Evolutionary conservation across 1,140 invertebrate genomes (phyloP), one percentile per base, ranked within the genome.

Genomic region (Oreohelix idahoensis): DNA sequence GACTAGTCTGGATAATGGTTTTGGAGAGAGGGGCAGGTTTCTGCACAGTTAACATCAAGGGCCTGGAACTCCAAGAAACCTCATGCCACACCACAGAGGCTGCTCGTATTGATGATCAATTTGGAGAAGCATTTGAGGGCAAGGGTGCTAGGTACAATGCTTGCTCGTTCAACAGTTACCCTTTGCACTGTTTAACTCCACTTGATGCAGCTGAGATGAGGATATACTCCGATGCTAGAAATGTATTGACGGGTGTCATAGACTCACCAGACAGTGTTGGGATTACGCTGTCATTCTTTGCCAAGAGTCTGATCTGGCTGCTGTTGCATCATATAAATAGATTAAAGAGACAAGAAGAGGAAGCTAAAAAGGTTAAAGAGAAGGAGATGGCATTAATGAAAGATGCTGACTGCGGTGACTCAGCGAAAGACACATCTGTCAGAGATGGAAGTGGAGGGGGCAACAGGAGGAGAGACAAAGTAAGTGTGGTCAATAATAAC

Each of bases 21-120:
- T 83, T 93, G 42, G 93, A 94, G 86, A 80, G 90, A 58, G 93
- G 93, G 0, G 89, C 88, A 73, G 89, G 89, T n/a, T 93, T 91
- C 87, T 90, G 89, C 63, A 91, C 88, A 11, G 84, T 93, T 49
- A 91, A 86, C 80, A 89, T 93, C 15, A 93, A 94, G 86, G 93
- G 93, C 15, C 86, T 94, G 38, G 94, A 94, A 83, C 89, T 94
- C 20, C 94, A 94, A 86, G 93, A 94, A 84, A 94, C 94, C 35
- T 93, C 93, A 17, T 94, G 94, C 85, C 94, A 94, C 87, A 93
- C 93, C 15, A 89, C 93, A 0, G 93, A 94, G 87, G 94, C 93
- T 36, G 91, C 93, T 15, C 87, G 92, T 70, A 88, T 94, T 29
- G 94, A 94, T 87, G 92, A 93, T 58, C 92, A 93, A 36, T 92